These are phyloP conservation scores for Myotis yumanensis DNA, from an alignment of 2,113 vertebrate species.

Conservation along the genomic window DNA sequence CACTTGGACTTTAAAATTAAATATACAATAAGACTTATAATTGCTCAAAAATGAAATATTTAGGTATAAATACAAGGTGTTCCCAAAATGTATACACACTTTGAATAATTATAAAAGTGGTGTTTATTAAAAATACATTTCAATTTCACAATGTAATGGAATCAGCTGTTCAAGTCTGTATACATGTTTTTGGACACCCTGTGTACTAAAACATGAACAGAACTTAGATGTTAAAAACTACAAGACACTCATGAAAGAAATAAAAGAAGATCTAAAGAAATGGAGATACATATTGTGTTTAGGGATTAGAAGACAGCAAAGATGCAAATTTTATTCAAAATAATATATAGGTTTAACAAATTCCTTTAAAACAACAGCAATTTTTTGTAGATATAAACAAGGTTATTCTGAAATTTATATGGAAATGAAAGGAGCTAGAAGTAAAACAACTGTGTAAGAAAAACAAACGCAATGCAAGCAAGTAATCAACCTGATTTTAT, in stretches of 20 bases:
- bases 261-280: background rate
- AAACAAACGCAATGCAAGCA: background rate
- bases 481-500: background rate
- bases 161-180: no score
- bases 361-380: background rate
- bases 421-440: background rate
- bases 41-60: background rate
- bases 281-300: background rate
- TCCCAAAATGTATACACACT: no score
- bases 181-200: no score
- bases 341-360: background rate
- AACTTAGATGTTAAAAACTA: background rate
- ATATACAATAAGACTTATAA: background rate
- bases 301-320: background rate
- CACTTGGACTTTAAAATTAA: background rate
- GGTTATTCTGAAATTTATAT: background rate
- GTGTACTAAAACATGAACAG: background rate
- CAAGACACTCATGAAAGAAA: background rate
- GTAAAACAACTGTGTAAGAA: background rate
- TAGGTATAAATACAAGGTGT: background rate
- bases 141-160: no score
- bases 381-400: background rate
- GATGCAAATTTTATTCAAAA: background rate
- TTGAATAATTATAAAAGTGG: no score
- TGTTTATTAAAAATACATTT: no score